Evolutionary conservation across 2,113 vertebrate genomes (phyloP), one percentile per base, ranked within the genome.

Genomic region (Oreochromis niloticus): DNA sequence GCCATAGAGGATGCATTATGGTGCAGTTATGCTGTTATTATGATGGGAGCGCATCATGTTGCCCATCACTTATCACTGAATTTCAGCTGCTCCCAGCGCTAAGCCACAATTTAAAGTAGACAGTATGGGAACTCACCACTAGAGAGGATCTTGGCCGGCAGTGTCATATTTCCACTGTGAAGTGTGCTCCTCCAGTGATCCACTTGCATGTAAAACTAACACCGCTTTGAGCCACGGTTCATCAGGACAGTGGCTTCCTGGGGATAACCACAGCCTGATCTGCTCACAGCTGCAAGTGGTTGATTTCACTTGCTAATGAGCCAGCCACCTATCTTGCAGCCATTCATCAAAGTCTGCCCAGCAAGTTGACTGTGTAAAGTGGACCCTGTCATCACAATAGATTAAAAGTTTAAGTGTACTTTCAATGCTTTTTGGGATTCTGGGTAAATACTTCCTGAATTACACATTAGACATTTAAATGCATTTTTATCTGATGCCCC

Each of bases 231-330:
- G 41, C 27, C 66, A 41, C 10, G 30, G 24, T 17, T 22, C 43
- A 73, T 88, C 75, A 68, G 66, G 57, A 63, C 6, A 54, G 78
- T 78, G 85, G 87, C 85, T 88, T 92, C 80, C 46, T 73, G 87
- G 86, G 86, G 63, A 89, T 61, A 87, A 83, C 66, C 27, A 34
- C 50, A 50, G 80, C 68, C 83, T 75, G 63, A 34, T 81, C 90
- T 63, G 79, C 87, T 85, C 86, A 81, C 85, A 82, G 85, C 88
- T 81, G 88, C 88, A 92, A 88, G 59, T 52, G 82, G 19, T 81
- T 86, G 84, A 89, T 95, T 94, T 95, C 63, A 94, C 92, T 94
- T 94, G 93, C 88, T 95, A 95, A 96, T 95, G 88, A 93, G 87
- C 39, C 80, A 88, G 80, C 71, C 59, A 83, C 86, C 85, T 78